Evolutionary conservation across 2,888 invertebrate genomes (phyloP).

Genomic region (Anoncus sp.): DNA sequence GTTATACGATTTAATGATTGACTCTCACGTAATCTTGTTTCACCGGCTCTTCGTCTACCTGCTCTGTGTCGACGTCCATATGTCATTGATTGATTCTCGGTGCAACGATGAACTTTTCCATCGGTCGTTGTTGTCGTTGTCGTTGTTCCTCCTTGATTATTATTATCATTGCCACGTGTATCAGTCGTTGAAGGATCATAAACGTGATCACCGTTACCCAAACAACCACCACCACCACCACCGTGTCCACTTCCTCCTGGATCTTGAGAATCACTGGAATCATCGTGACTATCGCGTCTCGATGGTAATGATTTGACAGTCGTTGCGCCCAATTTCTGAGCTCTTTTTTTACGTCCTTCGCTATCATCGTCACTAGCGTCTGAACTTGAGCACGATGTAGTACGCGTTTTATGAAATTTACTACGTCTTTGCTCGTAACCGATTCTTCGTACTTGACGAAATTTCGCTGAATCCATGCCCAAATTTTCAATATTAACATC

Average conservation of each 20-base stretch:
- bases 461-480: constrained; percentile 69
- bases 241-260: constrained; percentile 85
- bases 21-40: constrained; percentile 90
- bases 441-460: constrained; percentile 74
- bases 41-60: constrained; percentile 86
- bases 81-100: constrained; percentile 79
- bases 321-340: constrained; percentile 88
- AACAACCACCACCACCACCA: constrained; percentile 76
- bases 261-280: constrained; percentile 94
- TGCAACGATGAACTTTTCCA: constrained; percentile 75
- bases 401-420: constrained; percentile 89
- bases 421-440: constrained; percentile 86
- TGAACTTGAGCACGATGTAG: constrained; percentile 97
- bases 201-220: constrained; percentile 72
- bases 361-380: constrained; percentile 96
- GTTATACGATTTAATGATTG: constrained; percentile 94
- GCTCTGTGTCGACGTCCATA: constrained; percentile 85
- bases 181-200: constrained; percentile 68
- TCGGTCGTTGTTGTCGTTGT: constrained; percentile 74
- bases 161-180: constrained; percentile 67
- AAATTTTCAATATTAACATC: constrained; percentile 77
- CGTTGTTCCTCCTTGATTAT: constrained; percentile 71
- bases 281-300: constrained; percentile 92
- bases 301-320: constrained; percentile 86
- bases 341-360: constrained; percentile 92